Base-by-base conservation (phyloP, 2,797 vertebrate species). In the Pelodytes ibericus region DNA sequence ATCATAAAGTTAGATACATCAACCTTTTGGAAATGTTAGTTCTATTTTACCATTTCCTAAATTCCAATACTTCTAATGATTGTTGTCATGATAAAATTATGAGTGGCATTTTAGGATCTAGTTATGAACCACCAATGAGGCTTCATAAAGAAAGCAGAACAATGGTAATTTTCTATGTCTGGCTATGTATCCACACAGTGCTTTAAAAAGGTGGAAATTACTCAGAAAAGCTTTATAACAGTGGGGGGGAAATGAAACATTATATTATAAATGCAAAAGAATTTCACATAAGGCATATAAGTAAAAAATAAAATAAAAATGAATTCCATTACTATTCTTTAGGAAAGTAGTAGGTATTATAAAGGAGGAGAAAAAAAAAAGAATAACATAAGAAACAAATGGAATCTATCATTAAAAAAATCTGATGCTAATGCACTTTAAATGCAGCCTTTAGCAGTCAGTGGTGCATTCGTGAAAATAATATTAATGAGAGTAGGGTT, bases 371-470 rank as follows among this genome's bases (percentile, higher is more conserved):
- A n/a, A n/a, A n/a, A 22, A 53, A 53, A 53, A 24, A 24, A 11
- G 16, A 53, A 22, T 2, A n/a, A 24, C 11, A 53, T 22, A 53
- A 11, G 49, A 53, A 53, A 20, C 7, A 53, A 53, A 53, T 53
- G n/a, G 49, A 53, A 53, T 53, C 4, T 24, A 53, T 53, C 22
- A 22, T 53, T 53, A 22, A 24, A 11, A 53, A 47, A 15, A 20
- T 15, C 41, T 15, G 22, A 53, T 53, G n/a, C n/a, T 53, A 24
- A 53, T 53, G 49, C 22, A 53, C 49, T 53, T 53, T 53, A 53
- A 53, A 53, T 8, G 3, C 2, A 24, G 49, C 49, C 49, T 53
- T 53, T 22, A 53, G n/a, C n/a, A 53, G n/a, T 3, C n/a, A 22
- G 49, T 24, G 6, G 6, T 24, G 20, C 49, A 22, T 24, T 47